Base-by-base conservation (phyloP, 2,888 invertebrate genomes). In the Actias luna region DNA sequence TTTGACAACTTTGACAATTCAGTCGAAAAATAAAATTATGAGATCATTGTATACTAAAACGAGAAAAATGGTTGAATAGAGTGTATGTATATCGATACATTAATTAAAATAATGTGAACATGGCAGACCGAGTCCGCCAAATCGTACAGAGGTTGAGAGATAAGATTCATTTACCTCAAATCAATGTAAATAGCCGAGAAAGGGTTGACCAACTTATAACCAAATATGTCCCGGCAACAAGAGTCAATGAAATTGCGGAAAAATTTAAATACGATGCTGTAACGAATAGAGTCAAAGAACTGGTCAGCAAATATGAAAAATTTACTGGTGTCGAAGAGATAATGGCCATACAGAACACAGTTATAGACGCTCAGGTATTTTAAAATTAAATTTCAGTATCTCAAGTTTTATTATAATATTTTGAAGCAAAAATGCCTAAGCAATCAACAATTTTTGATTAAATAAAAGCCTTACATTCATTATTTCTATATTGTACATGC, bases 311-410 rank as follows among this genome's bases (percentile, higher is more conserved):
- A 85, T 96, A 96, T 85, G 96, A 96, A 77, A 94, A 95, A 75
- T 92, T 96, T 61, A 95, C 97, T 7, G 97, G 97, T 1, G 93
- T 97, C 60, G 95, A 95, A 68, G 96, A 97, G 84, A 96, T 97
- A 5, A 94, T 95, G 89, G 90, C 93, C 35, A 95, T 96, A 36
- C 97, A 97, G 77, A 94, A 94, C 68, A 93, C 95, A 59, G 97
- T 97, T 1, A 93, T 96, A 1, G 93, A 94, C 73, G 95, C 96
- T 35, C 94, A 94, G 89, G 94, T 94, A 76, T 52, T 68, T 39
- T 39, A 3, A 16, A 10, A 10, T 16, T 25, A 50, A 12, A 25
- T 50, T 50, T 5, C 25, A 10, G 25, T 5, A 42, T 5, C 18
- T 55, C n/a, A 29, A 14, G 18, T 14, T 8, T 46, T 31, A 46